Conservation (phyloP, 2,888 invertebrate genomes). For the Poecilobothrus nobilitatus region DNA sequence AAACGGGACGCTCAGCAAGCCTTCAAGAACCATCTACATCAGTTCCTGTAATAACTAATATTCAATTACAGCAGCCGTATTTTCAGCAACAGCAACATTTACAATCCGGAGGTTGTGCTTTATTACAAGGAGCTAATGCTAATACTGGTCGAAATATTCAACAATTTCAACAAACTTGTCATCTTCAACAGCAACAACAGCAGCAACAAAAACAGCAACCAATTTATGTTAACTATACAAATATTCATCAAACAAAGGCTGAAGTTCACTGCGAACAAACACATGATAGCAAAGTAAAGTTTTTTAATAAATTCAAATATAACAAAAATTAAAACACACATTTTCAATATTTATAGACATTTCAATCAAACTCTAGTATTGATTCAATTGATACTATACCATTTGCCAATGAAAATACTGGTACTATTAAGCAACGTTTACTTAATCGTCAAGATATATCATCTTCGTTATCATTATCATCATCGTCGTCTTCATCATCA, state of each 20-base stretch:
- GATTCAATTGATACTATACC: conserved; percentile 89
- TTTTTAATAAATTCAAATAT: neutral
- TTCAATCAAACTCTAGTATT: conserved; percentile 86
- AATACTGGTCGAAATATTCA: conserved; percentile 5
- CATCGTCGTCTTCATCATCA: conserved; percentile 43
- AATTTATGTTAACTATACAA: conserved; percentile 44
- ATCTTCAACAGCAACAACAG: conserved; percentile 30
- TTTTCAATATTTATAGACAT: conserved; percentile 26
- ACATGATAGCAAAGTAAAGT: conserved; percentile 40
- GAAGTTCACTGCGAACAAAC: conserved; percentile 49
- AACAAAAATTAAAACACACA: neutral
- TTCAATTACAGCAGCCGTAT: conserved; percentile 19
- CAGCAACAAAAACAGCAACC: conserved; percentile 36
- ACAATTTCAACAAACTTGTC: conserved; percentile 23
- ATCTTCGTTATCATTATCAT: conserved; percentile 39
- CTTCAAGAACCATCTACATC: conserved; percentile 25
- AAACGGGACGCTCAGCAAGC: conserved; percentile 28
- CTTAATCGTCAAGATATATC: conserved; percentile 46
- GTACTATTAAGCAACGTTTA: conserved; percentile 86
- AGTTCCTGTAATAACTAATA: conserved; percentile 18
- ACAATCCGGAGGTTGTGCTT: neutral
- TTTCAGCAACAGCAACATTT: conserved; percentile 19
- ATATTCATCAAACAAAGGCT: conserved; percentile 52
- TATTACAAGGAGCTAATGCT: neutral
- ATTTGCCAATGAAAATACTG: conserved; percentile 97